phyloP scores from a whole-genome alignment of 2,888 invertebrate genomes.

The Eristalinus sepulchralis region DNA sequence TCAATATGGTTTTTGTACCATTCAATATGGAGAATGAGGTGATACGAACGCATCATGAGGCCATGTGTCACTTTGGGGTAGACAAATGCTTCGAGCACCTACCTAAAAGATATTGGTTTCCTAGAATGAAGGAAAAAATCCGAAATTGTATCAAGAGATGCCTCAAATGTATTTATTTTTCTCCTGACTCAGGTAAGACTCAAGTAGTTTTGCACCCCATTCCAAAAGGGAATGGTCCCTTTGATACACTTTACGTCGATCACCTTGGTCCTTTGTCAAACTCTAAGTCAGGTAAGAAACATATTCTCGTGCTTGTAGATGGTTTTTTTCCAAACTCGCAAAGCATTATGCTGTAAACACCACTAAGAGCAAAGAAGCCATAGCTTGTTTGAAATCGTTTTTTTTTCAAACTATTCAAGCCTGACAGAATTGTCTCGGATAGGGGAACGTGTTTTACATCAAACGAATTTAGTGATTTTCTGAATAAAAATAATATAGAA shows the following conservation, averaged over 20 bases:
- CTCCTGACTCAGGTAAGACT: not conserved
- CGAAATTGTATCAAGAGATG: constrained; percentile 78
- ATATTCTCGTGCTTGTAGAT: too few relatives aligned
- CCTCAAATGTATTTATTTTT: not conserved
- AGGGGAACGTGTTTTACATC: not conserved
- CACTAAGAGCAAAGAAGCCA: too few relatives aligned
- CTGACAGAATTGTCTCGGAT: not conserved
- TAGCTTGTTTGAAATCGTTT: too few relatives aligned
- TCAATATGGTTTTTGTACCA: not conserved
- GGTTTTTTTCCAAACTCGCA: too few relatives aligned
- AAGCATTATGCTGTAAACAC: too few relatives aligned
- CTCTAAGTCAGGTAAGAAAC: not conserved
- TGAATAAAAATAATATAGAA: too few relatives aligned
- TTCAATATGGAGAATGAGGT: not conserved
- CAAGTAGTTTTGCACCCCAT: not conserved
- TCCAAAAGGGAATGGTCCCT: constrained; percentile 75
- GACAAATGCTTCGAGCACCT: constrained; percentile 40
- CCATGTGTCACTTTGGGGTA: constrained; percentile 34
- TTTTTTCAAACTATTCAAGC: too few relatives aligned
- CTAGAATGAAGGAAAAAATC: constrained; percentile 76
- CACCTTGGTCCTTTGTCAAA: not conserved
- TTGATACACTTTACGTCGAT: constrained; percentile 77
- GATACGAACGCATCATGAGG: not conserved
- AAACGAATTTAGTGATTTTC: not conserved
- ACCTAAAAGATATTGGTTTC: constrained; percentile 78